Percentiles rank a stretch among this genome's conserved stretches.
These are phyloP conservation scores for Lepisosteus oculatus DNA, from an alignment of 2,113 vertebrate species.

Conservation along the genomic window DNA sequence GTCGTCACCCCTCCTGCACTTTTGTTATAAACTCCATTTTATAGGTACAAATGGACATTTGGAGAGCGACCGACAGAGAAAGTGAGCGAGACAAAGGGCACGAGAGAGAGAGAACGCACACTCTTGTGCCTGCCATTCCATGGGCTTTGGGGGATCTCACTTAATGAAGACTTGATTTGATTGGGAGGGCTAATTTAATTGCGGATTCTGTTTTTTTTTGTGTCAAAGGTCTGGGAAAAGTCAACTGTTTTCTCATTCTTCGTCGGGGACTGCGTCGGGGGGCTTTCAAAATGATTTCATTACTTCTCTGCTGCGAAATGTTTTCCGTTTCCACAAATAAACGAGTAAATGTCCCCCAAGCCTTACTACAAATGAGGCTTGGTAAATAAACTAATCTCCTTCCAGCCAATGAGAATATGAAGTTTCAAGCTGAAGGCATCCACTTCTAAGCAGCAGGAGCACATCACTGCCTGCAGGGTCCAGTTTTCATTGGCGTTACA, in stretches of 20 bases:
- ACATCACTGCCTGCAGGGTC: too few relatives aligned
- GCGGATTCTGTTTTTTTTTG: constrained; percentile 7
- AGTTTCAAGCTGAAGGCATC: not conserved
- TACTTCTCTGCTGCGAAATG: not conserved
- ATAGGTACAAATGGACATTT: too few relatives aligned
- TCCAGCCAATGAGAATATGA: not conserved
- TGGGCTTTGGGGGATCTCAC: constrained; percentile 1
- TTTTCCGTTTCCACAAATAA: not conserved
- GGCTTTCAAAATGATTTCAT: not conserved
- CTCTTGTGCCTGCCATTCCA: not conserved
- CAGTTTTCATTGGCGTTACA: too few relatives aligned
- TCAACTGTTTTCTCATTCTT: not conserved
- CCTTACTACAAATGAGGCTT: not conserved
- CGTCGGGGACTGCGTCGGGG: not conserved
- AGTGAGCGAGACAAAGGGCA: too few relatives aligned
- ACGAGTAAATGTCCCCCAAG: not conserved
- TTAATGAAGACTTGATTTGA: constrained; percentile 25
- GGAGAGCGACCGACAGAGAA: too few relatives aligned
- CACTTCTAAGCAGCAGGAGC: not conserved
- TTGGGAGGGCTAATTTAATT: constrained; percentile 21
- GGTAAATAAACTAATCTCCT: not conserved
- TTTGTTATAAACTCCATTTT: too few relatives aligned
- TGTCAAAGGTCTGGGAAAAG: constrained; percentile 17
- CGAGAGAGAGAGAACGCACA: not conserved
- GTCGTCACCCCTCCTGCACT: too few relatives aligned